Evolutionary conservation across 2,113 vertebrate genomes (phyloP), one percentile per base, ranked within the genome.

Genomic region (Geothlypis trichas): DNA sequence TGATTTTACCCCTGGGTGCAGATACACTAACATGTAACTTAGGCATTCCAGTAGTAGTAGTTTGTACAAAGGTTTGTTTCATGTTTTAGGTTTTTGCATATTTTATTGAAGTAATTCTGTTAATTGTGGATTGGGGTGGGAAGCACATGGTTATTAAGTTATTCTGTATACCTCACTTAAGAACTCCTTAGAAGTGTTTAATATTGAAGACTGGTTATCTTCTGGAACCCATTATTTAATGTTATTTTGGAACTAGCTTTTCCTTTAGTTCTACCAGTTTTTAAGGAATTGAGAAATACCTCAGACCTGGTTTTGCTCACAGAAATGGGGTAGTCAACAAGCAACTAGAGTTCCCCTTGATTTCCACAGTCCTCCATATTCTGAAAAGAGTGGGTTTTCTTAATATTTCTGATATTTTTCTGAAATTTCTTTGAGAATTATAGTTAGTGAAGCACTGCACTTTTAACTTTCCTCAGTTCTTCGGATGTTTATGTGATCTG

Each of bases 11-110:
- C 5, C 98, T 99, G 96, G 99, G 99, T 92, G 99, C 99, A 55
- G 99, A 99, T 96, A 99, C 99, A 31, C 98, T 99, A 75, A 99
- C 99, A 79, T 98, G 99, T 97, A 99, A 99, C 97, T 98, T 99
- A 97, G 99, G 99, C 95, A 98, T 99, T 96, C 99, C 99, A 68
- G 97, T 99, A 95, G 98, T 99, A 91, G 99, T 99, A 84, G 99
- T 99, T 97, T 99, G 99, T 98, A 99, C 99, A 74, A 99, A 99
- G 99, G 99, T 99, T 98, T 91, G 97, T 98, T 91, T 96, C 71
- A 65, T 2, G 0, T 95, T 96, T 91, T 65, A 95, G 95, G 66
- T 71, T 90, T 91, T 85, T 87, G 37, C 27, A 3, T 94, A 46
- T 93, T 96, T 84, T 61, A 41, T 84, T 72, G 80, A 72, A 96